These are phyloP conservation scores for Oxycera nigricornis DNA, from an alignment of 2,888 invertebrate genomes.

Conservation along the genomic window DNA sequence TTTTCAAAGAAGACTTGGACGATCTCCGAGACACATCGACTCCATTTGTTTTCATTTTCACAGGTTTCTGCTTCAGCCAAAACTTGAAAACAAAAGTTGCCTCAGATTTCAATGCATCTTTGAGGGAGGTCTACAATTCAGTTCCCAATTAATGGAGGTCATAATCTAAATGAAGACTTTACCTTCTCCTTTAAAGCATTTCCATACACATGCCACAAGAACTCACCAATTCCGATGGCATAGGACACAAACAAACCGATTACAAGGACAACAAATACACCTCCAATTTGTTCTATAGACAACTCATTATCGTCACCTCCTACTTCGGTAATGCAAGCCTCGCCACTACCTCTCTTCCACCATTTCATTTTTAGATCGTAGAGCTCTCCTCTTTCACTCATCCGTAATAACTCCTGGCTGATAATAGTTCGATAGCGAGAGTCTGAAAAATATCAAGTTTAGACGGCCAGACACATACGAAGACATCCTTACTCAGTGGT, in stretches of 20 bases:
- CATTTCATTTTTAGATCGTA: slow-evolving; percentile 85
- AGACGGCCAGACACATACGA: too few species aligned
- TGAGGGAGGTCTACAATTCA: slow-evolving; percentile 68
- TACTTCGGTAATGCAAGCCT: slow-evolving; percentile 53
- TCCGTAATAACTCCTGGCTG: slow-evolving; percentile 85
- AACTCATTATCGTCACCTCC: slow-evolving; percentile 58
- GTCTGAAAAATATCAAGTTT: slow-evolving; percentile 63
- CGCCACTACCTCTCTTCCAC: slow-evolving; percentile 78
- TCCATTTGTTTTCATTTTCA: slow-evolving; percentile 56
- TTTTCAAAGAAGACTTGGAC: slow-evolving; percentile 51
- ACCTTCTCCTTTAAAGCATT: slow-evolving; percentile 81
- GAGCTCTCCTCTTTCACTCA: slow-evolving; percentile 88
- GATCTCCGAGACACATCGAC: slow-evolving; percentile 51
- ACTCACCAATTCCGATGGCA: slow-evolving; percentile 80
- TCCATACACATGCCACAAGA: slow-evolving; percentile 82
- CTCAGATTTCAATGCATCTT: slow-evolving; percentile 74
- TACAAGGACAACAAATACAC: slow-evolving; percentile 86
- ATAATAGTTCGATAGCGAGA: slow-evolving; percentile 81
- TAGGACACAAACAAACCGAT: slow-evolving; percentile 76
- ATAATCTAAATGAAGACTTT: slow-evolving; percentile 49
- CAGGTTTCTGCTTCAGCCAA: slow-evolving; percentile 77
- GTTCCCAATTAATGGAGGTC: slow-evolving; percentile 50
- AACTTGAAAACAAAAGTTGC: slow-evolving; percentile 75
- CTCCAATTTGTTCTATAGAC: slow-evolving; percentile 77
- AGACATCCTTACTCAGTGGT: slow-evolving; percentile 87